phyloP scores from a whole-genome alignment of 2,113 vertebrate species.

The Macrotus californicus region DNA sequence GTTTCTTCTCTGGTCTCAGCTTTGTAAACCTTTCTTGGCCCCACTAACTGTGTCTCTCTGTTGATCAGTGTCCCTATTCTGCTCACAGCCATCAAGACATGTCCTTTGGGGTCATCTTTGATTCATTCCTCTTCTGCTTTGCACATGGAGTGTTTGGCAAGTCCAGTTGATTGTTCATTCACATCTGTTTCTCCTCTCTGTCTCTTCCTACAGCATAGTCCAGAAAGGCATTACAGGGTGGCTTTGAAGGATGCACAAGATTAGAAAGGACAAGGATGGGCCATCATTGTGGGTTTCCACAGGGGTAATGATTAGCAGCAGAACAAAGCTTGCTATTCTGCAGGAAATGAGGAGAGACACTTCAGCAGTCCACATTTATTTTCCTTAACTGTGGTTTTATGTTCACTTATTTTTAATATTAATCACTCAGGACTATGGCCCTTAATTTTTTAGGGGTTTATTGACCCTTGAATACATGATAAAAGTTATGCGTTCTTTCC shows the following conservation, averaged over 20 bases:
- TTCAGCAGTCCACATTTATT: background rate
- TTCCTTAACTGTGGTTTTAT: background rate
- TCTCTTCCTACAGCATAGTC: background rate
- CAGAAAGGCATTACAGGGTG: background rate
- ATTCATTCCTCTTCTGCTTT: background rate
- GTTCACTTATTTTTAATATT: background rate
- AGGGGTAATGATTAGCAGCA: background rate
- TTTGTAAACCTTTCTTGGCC: background rate
- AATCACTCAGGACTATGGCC: background rate
- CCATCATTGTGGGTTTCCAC: background rate
- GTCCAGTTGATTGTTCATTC: background rate
- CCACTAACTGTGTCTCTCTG: background rate
- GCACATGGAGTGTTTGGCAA: background rate
- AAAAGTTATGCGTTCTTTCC: background rate
- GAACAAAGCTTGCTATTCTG: background rate
- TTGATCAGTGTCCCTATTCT: background rate
- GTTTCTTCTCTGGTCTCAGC: background rate
- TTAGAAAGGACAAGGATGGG: background rate
- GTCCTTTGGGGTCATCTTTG: background rate
- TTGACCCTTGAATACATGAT: background rate
- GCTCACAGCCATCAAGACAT: background rate
- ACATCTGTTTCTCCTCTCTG: background rate
- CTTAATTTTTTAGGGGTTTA: background rate
- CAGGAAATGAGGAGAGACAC: background rate
- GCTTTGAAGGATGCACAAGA: background rate